Conservation (phyloP, 1,140 invertebrate species). For the Trichoplusia ni region DNA sequence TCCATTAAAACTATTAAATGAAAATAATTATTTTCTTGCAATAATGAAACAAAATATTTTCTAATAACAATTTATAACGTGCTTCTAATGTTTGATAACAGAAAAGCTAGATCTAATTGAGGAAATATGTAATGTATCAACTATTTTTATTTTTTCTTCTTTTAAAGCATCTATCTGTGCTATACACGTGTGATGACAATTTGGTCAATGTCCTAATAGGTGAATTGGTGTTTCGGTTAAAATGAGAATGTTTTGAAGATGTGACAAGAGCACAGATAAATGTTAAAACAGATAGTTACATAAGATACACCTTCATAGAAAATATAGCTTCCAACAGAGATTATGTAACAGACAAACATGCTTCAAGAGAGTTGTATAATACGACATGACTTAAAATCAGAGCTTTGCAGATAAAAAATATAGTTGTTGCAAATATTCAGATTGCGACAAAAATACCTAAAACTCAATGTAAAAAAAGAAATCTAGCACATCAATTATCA, state of each 20-base stretch:
- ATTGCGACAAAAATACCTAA: not conserved
- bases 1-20: not conserved
- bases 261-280: constrained; percentile 19
- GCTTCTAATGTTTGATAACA: constrained; percentile 31
- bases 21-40: not conserved
- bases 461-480: not conserved
- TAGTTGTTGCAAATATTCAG: constrained; percentile 22
- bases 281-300: constrained; percentile 19
- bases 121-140: constrained; percentile 39
- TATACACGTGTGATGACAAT: not conserved
- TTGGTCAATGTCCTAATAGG: not conserved
- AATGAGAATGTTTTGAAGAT: not conserved
- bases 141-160: not conserved
- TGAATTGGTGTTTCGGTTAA: not conserved
- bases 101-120: constrained; percentile 51
- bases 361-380: constrained; percentile 14
- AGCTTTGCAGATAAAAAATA: not conserved
- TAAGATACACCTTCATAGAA: not conserved
- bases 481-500: constrained; percentile 8
- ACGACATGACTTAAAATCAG: constrained; percentile 8
- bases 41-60: constrained; percentile 13
- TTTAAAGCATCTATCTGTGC: constrained; percentile 18
- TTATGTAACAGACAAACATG: constrained; percentile 18
- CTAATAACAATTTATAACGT: constrained; percentile 30
- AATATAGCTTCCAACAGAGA: not conserved